phyloP scores from a whole-genome alignment of 2,797 vertebrate species.

The Hapalemur alaotrensis region DNA sequence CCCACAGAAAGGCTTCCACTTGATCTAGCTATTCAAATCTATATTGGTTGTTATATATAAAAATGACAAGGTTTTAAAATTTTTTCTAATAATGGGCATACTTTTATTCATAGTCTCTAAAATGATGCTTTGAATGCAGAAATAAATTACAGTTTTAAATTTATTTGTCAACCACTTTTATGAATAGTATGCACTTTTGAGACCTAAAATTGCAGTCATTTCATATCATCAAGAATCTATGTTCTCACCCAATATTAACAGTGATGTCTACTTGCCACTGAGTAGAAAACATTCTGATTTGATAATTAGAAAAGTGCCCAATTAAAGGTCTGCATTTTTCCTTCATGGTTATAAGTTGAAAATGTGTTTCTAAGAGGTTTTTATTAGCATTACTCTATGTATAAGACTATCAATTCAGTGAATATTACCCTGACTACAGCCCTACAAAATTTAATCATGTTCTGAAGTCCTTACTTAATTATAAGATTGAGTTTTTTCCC shows the following conservation, averaged over 20 bases:
- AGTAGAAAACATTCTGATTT: conserved; percentile 2
- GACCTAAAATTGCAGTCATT: not conserved
- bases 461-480: not conserved
- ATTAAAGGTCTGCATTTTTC: not conserved
- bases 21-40: not conserved
- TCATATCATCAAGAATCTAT: not conserved
- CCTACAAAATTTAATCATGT: not conserved
- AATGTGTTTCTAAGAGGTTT: conserved; percentile 6
- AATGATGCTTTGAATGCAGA: not conserved
- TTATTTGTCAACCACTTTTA: not conserved
- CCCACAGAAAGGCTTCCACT: not conserved
- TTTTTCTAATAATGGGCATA: not conserved
- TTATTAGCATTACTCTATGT: not conserved
- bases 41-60: not conserved
- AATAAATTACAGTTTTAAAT: conserved; percentile 14
- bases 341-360: not conserved
- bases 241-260: conserved; percentile 7
- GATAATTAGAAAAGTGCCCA: not conserved
- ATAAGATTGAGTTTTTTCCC: not conserved
- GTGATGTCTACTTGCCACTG: not conserved
- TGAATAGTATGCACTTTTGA: not conserved
- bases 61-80: not conserved
- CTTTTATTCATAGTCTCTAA: not conserved
- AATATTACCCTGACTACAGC: not conserved
- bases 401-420: not conserved